phyloP scores from a whole-genome alignment of 2,113 vertebrate genomes.

The Lagopus muta region DNA sequence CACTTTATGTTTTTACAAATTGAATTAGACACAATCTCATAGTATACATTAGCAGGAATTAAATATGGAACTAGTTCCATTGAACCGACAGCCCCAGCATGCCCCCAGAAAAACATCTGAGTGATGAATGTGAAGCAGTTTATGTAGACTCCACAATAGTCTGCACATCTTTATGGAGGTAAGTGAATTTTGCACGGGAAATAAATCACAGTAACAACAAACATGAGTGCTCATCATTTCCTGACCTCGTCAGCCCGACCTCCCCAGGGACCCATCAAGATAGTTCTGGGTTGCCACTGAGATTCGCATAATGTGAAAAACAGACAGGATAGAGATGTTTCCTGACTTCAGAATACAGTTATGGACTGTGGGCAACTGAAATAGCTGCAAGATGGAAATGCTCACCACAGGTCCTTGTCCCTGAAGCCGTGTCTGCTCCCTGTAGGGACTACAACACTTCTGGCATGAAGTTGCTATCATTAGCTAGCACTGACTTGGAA shows the following conservation, averaged over 20 bases:
- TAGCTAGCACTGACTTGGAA: neutral
- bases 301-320: neutral
- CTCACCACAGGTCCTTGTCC: neutral
- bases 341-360: neutral
- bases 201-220: slow-evolving; percentile 46
- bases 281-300: neutral
- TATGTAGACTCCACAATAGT: neutral
- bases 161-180: slow-evolving; percentile 1
- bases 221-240: slow-evolving; percentile 17
- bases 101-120: neutral
- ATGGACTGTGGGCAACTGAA: neutral
- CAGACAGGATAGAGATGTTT: neutral
- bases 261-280: neutral
- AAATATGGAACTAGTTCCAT: slow-evolving; percentile 37
- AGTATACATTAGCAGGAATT: slow-evolving; percentile 34
- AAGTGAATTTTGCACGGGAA: slow-evolving; percentile 1
- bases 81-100: neutral
- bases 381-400: neutral
- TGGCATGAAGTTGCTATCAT: neutral
- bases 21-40: slow-evolving; percentile 42
- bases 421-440: fast-evolving
- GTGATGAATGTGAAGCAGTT: slow-evolving; percentile 23
- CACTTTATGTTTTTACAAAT: slow-evolving; percentile 50
- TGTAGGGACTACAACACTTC: neutral
- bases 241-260: neutral